Evolutionary conservation across 2,797 vertebrate species (phyloP).

Genomic region (Chiloscyllium punctatum): DNA sequence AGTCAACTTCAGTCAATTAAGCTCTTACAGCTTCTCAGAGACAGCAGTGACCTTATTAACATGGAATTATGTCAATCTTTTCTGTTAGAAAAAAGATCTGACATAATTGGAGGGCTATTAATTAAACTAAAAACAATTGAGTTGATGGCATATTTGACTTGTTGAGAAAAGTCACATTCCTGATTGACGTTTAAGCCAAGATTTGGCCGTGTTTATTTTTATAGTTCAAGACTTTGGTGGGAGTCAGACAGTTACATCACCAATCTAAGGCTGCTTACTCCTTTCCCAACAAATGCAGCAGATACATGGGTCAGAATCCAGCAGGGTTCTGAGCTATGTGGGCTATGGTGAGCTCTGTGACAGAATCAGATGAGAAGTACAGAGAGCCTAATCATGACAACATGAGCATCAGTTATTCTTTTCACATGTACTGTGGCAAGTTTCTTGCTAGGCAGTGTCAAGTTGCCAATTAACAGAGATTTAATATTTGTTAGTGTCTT

Average conservation of each 20-base stretch:
- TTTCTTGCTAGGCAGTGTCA: too few species aligned
- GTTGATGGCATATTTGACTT: not conserved
- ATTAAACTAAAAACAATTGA: not conserved
- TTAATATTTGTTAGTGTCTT: too few species aligned
- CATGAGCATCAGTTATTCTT: too few species aligned
- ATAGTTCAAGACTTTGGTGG: not conserved
- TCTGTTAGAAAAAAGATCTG: not conserved
- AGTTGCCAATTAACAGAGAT: too few species aligned
- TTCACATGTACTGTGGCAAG: too few species aligned
- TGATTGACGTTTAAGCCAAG: not conserved
- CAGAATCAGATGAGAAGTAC: too few species aligned
- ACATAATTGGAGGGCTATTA: not conserved
- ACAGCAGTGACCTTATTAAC: constrained; percentile 48
- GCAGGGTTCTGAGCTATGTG: too few species aligned
- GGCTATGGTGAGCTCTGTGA: too few species aligned
- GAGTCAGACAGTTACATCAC: not conserved
- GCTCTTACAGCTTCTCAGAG: not conserved
- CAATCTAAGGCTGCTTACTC: not conserved
- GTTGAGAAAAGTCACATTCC: not conserved
- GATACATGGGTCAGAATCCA: not conserved
- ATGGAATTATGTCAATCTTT: constrained; percentile 37
- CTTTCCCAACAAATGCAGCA: not conserved
- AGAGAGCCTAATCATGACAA: too few species aligned
- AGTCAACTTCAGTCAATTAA: not conserved
- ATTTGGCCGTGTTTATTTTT: not conserved